Evolutionary conservation across 2,113 vertebrate species (phyloP), one percentile per base, ranked within the genome.

Genomic region (Callipepla californica): DNA sequence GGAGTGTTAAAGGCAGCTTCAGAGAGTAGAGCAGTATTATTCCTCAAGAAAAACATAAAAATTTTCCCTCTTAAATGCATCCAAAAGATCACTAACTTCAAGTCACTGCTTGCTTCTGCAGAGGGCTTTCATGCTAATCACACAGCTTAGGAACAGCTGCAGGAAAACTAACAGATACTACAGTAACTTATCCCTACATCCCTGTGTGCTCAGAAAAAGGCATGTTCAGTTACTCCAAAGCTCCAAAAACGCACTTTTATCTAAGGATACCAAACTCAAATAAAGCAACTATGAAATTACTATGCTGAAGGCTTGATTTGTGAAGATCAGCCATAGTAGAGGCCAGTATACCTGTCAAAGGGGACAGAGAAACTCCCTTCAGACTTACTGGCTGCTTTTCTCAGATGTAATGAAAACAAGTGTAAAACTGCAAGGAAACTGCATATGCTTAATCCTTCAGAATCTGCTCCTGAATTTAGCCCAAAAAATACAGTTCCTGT

Each of bases 71-170:
- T 94, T 94, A 91, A 89, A 92, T 77, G 88, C 77, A 94, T 97
- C 91, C 92, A 92, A 94, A 90, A 92, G 79, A 96, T 97, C 89
- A 48, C 73, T 92, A 76, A 90, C 92, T 94, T 96, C 96, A 96
- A 96, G 96, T 96, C 93, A 80, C 67, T 83, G 89, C 95, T 87
- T 97, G 95, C 95, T 95, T 76, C 84, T 94, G 83, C 59, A 80
- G 83, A 81, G 85, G 80, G 92, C 89, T 87, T 85, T 89, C 92
- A 34, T 58, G 13, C 87, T 95, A 95, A 96, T 96, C 23, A 9
- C 75, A 83, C 3, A 57, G 94, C 85, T 97, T 88, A 96, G 80
- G 74, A 95, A 90, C 95, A 94, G 94, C 95, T 97, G 93, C 80
- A 93, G 81, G 18, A 93, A 76, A 74, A 87, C 87, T 51, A 89